A percentile compares a stretch with the other conserved stretches of the same genome.
These are phyloP conservation scores for Coelopa pilipes DNA, from an alignment of 2,888 invertebrate species.

Conservation along the genomic window DNA sequence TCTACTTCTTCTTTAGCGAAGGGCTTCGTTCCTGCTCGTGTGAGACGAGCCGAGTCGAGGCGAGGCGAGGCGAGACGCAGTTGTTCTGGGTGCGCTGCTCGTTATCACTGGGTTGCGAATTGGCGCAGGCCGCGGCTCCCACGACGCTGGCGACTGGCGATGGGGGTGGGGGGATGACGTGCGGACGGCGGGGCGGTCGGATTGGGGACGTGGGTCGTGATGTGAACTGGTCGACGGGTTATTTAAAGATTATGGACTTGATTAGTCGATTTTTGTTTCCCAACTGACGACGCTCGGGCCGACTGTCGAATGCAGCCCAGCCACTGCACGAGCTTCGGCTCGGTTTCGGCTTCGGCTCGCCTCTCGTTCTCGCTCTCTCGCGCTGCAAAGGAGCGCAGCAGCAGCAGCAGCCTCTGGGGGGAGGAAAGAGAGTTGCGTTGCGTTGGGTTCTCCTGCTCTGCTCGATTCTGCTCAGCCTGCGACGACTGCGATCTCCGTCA, in stretches of 20 bases:
- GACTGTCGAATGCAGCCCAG: no score
- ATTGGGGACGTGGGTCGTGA: neutral
- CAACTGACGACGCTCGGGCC: no score
- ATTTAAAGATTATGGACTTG: no score
- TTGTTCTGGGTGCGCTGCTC: conserved; percentile 19
- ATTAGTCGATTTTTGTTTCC: no score
- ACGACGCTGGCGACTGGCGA: neutral
- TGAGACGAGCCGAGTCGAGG: neutral
- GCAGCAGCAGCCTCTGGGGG: neutral
- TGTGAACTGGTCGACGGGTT: no score
- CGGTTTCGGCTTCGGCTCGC: no score
- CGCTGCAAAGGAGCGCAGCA: neutral
- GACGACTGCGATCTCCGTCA: no score
- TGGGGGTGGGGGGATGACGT: neutral
- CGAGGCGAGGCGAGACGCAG: neutral
- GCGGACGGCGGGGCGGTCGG: no score
- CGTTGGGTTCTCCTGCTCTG: neutral
- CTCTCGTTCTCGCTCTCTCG: neutral
- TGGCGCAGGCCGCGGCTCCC: conserved; percentile 21
- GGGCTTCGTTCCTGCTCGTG: neutral
- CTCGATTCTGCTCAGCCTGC: no score
- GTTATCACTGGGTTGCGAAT: conserved; percentile 57
- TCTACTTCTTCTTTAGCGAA: conserved; percentile 1
- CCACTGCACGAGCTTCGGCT: no score
- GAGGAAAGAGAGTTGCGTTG: neutral